phyloP scores from a whole-genome alignment of 64 coral and sea anemone species.

The Pachyseris speciosa region DNA sequence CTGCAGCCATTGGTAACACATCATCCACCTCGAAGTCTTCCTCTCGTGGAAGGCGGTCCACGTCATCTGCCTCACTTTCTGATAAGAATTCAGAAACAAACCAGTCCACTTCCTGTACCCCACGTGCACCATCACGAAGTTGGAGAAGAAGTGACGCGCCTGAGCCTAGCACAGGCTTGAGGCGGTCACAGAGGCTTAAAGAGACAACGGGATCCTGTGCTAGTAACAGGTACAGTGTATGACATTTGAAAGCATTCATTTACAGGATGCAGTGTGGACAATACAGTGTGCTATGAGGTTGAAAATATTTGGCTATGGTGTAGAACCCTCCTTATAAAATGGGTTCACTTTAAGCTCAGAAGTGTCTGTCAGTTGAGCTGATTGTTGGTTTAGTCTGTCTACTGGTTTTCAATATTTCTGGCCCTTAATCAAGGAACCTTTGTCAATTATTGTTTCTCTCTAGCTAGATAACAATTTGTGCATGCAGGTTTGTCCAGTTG shows the following conservation, averaged over 20 bases:
- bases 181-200: slow-evolving; percentile 96
- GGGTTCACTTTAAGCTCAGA: no score
- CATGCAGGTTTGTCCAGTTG: no score
- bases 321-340: no score
- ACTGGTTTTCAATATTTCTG: no score
- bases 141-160: slow-evolving; percentile 83
- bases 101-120: background rate
- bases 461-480: no score
- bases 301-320: no score
- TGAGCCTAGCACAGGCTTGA: slow-evolving; percentile 93
- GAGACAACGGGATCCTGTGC: slow-evolving; percentile 99
- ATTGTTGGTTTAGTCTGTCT: no score
- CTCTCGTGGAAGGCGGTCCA: slow-evolving; percentile 34
- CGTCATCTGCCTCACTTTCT: slow-evolving; percentile 18
- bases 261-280: background rate
- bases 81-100: slow-evolving; percentile 26
- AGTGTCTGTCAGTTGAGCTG: background rate
- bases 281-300: no score
- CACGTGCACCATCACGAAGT: slow-evolving; percentile 42
- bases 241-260: background rate
- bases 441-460: no score
- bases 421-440: no score
- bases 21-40: slow-evolving; percentile 40
- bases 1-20: slow-evolving; percentile 51
- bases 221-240: slow-evolving; percentile 96